These are phyloP conservation scores for Bursaphelenchus okinawaensis DNA, from an alignment of 2,888 invertebrate genomes.

Conservation along the genomic window DNA sequence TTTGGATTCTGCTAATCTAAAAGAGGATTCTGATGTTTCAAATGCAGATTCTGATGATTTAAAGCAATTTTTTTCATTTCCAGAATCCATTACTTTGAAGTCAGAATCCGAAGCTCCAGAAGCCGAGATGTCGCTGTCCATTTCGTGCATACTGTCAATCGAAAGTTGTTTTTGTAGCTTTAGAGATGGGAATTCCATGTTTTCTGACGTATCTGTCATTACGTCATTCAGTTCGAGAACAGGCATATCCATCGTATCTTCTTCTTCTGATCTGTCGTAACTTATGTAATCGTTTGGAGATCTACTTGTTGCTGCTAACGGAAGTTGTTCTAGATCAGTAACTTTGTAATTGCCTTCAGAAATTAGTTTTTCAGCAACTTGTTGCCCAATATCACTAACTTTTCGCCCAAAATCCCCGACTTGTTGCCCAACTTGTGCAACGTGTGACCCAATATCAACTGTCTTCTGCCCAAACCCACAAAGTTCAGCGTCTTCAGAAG, in stretches of 20 bases:
- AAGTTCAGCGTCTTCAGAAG: too few relatives aligned
- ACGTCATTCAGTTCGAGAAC: not conserved
- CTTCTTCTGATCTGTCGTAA: too few relatives aligned
- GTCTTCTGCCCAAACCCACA: not conserved
- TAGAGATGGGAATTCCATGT: not conserved
- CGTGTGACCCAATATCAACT: not conserved
- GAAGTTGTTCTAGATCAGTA: not conserved
- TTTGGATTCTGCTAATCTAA: too few relatives aligned
- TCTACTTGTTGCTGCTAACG: not conserved
- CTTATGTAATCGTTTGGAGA: not conserved
- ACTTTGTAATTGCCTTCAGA: too few relatives aligned
- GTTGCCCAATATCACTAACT: not conserved
- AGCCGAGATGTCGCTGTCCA: too few relatives aligned
- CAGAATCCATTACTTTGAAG: too few relatives aligned
- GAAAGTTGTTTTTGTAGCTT: too few relatives aligned
- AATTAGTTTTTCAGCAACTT: not conserved
- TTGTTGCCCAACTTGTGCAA: not conserved
- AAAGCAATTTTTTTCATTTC: too few relatives aligned
- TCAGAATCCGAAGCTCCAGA: too few relatives aligned
- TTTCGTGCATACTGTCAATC: too few relatives aligned
- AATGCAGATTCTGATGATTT: too few relatives aligned
- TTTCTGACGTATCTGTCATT: not conserved
- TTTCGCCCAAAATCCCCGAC: not conserved
- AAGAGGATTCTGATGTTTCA: too few relatives aligned
- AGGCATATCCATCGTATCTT: not conserved